Evolutionary conservation across 2,888 invertebrate species (phyloP), one percentile per base, ranked within the genome.

Genomic region (Chaetogeoica ovagalla): DNA sequence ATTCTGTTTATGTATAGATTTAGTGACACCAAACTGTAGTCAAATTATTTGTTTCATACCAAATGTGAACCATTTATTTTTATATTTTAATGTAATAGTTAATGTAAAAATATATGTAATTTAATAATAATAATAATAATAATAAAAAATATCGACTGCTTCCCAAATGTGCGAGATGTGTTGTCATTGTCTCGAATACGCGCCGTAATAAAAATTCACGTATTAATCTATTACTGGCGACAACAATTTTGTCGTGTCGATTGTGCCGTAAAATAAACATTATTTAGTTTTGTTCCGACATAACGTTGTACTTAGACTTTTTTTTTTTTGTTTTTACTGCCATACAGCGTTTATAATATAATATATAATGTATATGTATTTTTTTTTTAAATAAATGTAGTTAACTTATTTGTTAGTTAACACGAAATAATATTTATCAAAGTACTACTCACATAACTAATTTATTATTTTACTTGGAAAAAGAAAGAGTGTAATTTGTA

Each of bases 41-140:
- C 59, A 55, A 70, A 66, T 75, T 19, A 66, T 57, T 57, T 66
- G 9, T 75, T 66, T 43, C 39, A 19, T 57, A 66, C 23, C 13
- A 43, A 65, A 75, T 75, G 39, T 43, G 65, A 75, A 48, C 63
- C 66, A 57, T 71, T 23, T 75, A 75, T 75, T 75, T 75, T 75
- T 66, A 19, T 66, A 66, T 66, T 66, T 75, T 66, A 39, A 66
- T 23, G 7, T n/a, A 62, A 52, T 52, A 52, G 13, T 52, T 21
- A 65, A 65, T 74, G 7, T 43, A 43, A 43, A 43, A 7, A 7
- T 43, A 43, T 6, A 37, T 63, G 19, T 63, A 37, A 6, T 37
- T 63, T 63, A 63, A 17, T 63, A 63, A 37, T 19, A 37, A 15
- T 37, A 63, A 63, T n/a, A n/a, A 19, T 4, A 9, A 43, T 9